These are phyloP conservation scores for Rhynchotus rufescens DNA, from an alignment of 2,797 vertebrate species.

Conservation along the genomic window DNA sequence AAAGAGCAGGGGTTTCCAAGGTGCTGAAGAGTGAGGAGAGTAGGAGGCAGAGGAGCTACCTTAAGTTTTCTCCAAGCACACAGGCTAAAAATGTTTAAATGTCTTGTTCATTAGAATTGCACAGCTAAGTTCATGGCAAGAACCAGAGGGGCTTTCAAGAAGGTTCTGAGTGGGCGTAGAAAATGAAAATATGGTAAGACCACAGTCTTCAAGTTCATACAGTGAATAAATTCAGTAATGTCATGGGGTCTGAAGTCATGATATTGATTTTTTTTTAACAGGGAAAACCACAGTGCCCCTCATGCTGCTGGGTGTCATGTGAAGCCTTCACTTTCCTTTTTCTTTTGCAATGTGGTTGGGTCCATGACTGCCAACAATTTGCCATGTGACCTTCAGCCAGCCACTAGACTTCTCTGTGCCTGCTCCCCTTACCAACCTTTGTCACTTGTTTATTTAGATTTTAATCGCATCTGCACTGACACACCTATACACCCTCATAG, in stretches of 20 bases:
- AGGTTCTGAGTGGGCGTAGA: background rate
- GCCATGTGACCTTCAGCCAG: accelerated
- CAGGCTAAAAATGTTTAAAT: background rate
- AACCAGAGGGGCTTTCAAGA: conserved; percentile 26
- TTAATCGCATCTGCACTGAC: background rate
- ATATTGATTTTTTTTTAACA: background rate
- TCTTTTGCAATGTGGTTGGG: background rate
- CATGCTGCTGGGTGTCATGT: background rate
- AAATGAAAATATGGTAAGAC: background rate
- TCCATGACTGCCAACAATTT: background rate
- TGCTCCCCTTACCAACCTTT: background rate
- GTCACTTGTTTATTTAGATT: background rate
- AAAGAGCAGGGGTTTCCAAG: conserved; percentile 2
- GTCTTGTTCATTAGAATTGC: background rate
- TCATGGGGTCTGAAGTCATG: background rate
- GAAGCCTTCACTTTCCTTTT: background rate
- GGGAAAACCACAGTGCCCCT: background rate
- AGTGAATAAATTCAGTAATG: background rate
- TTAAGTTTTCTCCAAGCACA: background rate
- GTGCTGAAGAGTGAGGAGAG: background rate
- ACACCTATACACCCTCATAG: background rate
- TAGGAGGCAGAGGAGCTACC: conserved; percentile 2
- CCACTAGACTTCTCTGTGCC: background rate
- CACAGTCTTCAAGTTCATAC: background rate
- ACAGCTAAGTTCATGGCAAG: background rate